Evolutionary conservation across 2,797 vertebrate species (phyloP).

Genomic region (Gila robusta): DNA sequence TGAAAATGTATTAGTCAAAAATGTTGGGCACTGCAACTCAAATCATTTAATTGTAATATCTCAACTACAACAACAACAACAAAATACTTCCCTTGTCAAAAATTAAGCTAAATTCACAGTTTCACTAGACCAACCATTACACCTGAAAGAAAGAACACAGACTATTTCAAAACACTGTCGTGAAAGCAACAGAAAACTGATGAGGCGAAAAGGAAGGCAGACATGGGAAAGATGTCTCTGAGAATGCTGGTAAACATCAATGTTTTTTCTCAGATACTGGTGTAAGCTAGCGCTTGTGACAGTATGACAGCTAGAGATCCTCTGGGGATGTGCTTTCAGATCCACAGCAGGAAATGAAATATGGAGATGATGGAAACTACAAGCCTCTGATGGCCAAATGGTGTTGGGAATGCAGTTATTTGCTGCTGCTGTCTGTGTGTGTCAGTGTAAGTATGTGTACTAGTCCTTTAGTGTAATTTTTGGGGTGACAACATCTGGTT

Average conservation of each 20-base stretch:
- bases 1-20: not conserved
- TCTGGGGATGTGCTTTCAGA: conserved; percentile 69
- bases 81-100: not conserved
- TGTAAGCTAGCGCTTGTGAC: conserved; percentile 68
- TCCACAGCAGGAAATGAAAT: conserved; percentile 75
- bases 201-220: conserved; percentile 59
- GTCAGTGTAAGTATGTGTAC: conserved; percentile 2
- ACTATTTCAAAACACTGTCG: conserved; percentile 2
- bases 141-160: conserved; percentile 47
- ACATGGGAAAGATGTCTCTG: conserved; percentile 55
- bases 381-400: conserved; percentile 66
- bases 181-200: conserved; percentile 59
- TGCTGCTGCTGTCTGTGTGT: conserved; percentile 38
- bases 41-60: not conserved
- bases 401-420: conserved; percentile 44
- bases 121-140: conserved; percentile 12
- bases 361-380: conserved; percentile 68
- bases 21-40: not conserved
- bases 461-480: conserved; percentile 6
- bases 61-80: too few relatives aligned
- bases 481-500: conserved; percentile 57
- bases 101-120: not conserved
- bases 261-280: conserved; percentile 67
- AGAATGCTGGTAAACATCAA: conserved; percentile 71
- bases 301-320: conserved; percentile 72